Evolutionary conservation across 2,113 vertebrate genomes (phyloP).

Genomic region (Mustela nigripes): DNA sequence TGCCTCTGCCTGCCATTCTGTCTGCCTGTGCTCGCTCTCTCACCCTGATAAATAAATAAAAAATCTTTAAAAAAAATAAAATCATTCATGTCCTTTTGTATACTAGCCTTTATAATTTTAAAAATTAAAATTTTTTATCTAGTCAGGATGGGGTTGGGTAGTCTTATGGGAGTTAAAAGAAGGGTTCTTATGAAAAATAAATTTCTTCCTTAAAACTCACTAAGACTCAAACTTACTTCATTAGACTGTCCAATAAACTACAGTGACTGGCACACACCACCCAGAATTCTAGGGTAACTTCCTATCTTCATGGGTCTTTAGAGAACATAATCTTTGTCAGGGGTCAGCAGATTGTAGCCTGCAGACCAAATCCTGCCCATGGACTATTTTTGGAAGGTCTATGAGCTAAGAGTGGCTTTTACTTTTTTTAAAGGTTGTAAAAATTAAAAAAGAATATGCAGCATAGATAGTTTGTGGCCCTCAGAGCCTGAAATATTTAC

Average conservation of each 20-base stretch:
- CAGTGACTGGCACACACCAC: not conserved
- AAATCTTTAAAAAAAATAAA: not conserved
- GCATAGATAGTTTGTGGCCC: not conserved
- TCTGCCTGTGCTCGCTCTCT: too few species aligned
- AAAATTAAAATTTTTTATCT: not conserved
- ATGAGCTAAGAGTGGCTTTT: not conserved
- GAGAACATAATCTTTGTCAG: not conserved
- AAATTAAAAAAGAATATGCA: not conserved
- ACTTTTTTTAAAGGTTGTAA: not conserved
- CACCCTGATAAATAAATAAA: too few species aligned
- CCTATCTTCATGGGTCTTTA: not conserved
- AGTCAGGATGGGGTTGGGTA: not conserved
- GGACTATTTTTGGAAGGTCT: not conserved
- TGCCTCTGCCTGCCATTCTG: too few species aligned
- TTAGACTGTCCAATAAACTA: not conserved
- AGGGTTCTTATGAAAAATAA: slow-evolving; percentile 17
- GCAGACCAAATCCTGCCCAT: not conserved
- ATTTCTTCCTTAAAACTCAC: slow-evolving; percentile 12
- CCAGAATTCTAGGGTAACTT: slow-evolving; percentile 20
- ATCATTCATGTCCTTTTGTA: not conserved
- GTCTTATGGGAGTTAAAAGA: not conserved
- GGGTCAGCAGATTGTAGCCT: not conserved
- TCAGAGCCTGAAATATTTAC: not conserved
- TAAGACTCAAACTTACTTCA: not conserved
- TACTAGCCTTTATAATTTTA: slow-evolving; percentile 5